These are phyloP conservation scores for Coregonus suidteri DNA, from an alignment of 2,797 vertebrate genomes.

Conservation along the genomic window DNA sequence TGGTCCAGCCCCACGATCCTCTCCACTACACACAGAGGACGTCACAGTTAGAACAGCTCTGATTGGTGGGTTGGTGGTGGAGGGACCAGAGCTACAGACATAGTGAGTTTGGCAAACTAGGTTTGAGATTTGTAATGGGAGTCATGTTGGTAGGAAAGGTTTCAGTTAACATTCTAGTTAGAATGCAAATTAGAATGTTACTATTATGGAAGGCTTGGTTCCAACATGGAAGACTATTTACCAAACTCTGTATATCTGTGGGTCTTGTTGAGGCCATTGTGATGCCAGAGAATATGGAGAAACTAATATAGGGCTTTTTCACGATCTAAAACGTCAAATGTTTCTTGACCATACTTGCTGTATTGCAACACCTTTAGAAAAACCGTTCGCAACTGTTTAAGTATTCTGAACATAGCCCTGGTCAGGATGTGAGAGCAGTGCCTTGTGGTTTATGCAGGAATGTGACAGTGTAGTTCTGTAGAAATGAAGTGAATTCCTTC, in stretches of 20 bases:
- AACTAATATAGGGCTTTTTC: constrained; percentile 37
- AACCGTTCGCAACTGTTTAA: constrained; percentile 4
- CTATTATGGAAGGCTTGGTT: not conserved
- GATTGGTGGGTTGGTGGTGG: constrained; percentile 1
- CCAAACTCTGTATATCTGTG: constrained; percentile 31
- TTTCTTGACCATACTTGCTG: not conserved
- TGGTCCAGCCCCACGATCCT: constrained; percentile 89
- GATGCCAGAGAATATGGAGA: constrained; percentile 17
- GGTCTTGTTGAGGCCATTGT: constrained; percentile 26
- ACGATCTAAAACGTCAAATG: constrained; percentile 46
- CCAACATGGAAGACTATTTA: constrained; percentile 3
- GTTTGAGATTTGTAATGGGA: constrained; percentile 7
- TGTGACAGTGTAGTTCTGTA: constrained; percentile 18
- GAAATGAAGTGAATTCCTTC: not conserved
- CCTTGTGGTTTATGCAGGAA: not conserved
- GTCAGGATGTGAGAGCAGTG: constrained; percentile 18
- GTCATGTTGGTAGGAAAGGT: not conserved
- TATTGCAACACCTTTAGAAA: not conserved
- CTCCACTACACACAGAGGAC: constrained; percentile 78
- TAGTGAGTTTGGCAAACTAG: constrained; percentile 5
- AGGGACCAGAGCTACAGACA: constrained; percentile 7
- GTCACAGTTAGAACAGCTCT: constrained; percentile 11
- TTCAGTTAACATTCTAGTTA: not conserved
- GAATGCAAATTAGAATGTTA: not conserved
- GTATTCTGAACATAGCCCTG: constrained; percentile 47